These are phyloP conservation scores for Allochrocebus solatus DNA, from an alignment of 2,797 vertebrate species.

Conservation along the genomic window DNA sequence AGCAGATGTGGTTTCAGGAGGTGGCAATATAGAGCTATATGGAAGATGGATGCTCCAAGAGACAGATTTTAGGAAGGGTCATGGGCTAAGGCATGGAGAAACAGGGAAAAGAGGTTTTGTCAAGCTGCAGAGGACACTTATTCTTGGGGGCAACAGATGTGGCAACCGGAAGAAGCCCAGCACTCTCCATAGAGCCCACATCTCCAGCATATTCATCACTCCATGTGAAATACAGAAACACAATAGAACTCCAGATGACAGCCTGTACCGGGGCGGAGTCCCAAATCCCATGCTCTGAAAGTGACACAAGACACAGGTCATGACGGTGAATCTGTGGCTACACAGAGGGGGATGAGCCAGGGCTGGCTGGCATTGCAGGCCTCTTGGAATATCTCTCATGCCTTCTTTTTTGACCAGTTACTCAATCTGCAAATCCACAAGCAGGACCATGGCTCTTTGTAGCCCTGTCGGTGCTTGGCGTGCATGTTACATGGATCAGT, in stretches of 20 bases:
- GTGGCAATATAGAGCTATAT: rapidly evolving
- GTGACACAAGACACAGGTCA: background rate
- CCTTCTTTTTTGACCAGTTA: background rate
- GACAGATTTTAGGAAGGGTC: background rate
- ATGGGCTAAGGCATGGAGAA: rapidly evolving
- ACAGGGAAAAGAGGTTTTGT: background rate
- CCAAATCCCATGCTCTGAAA: background rate
- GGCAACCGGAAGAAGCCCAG: background rate
- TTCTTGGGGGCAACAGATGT: background rate
- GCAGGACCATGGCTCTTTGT: background rate
- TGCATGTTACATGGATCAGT: background rate
- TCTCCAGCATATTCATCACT: background rate
- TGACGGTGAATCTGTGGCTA: too few species aligned
- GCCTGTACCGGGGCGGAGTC: background rate
- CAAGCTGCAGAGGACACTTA: too few species aligned
- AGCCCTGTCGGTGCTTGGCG: background rate
- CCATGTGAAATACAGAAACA: background rate
- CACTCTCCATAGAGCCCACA: background rate
- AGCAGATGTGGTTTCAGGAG: background rate
- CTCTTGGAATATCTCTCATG: background rate
- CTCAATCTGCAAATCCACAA: background rate
- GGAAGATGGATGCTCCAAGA: too few species aligned
- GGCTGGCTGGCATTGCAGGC: background rate
- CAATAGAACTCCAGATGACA: background rate
- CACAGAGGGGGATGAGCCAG: background rate